These are phyloP conservation scores for Volucella inanis DNA, from an alignment of 2,888 invertebrate species.

Conservation along the genomic window DNA sequence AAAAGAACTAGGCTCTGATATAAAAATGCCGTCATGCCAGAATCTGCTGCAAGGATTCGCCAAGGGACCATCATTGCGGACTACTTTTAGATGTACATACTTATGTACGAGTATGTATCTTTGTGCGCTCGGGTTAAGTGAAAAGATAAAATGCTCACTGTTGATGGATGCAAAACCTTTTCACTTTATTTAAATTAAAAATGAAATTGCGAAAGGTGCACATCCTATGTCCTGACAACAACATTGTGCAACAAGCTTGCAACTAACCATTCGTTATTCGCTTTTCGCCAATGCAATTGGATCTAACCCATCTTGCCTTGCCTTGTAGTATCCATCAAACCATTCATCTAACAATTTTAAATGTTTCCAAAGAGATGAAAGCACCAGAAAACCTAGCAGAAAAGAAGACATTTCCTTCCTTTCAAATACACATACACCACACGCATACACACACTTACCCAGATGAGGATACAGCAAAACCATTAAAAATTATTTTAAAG, in stretches of 20 bases:
- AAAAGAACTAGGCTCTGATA: not conserved
- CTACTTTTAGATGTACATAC: too few species aligned
- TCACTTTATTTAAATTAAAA: slow-evolving; percentile 74
- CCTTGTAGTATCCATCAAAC: slow-evolving; percentile 43
- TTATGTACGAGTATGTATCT: too few species aligned
- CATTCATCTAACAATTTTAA: slow-evolving; percentile 54
- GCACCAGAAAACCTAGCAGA: slow-evolving; percentile 26
- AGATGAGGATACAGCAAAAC: not conserved
- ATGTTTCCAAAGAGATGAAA: slow-evolving; percentile 42
- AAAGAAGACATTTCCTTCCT: slow-evolving; percentile 53
- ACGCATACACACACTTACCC: not conserved
- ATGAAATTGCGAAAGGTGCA: slow-evolving; percentile 70
- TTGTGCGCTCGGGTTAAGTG: not conserved
- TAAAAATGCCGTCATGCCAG: slow-evolving; percentile 36
- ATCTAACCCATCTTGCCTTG: not conserved
- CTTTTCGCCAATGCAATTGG: too few species aligned
- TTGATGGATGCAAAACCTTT: slow-evolving; percentile 66
- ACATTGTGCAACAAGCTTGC: slow-evolving; percentile 68
- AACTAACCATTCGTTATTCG: not conserved
- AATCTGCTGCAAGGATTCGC: slow-evolving; percentile 35
- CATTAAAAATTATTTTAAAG: slow-evolving; percentile 72
- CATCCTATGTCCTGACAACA: slow-evolving; percentile 58
- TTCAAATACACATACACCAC: slow-evolving; percentile 2
- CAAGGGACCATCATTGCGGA: slow-evolving; percentile 17
- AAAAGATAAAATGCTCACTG: slow-evolving; percentile 33